Base-by-base conservation (phyloP, 2,797 vertebrate species). In the Nothura maculosa region DNA sequence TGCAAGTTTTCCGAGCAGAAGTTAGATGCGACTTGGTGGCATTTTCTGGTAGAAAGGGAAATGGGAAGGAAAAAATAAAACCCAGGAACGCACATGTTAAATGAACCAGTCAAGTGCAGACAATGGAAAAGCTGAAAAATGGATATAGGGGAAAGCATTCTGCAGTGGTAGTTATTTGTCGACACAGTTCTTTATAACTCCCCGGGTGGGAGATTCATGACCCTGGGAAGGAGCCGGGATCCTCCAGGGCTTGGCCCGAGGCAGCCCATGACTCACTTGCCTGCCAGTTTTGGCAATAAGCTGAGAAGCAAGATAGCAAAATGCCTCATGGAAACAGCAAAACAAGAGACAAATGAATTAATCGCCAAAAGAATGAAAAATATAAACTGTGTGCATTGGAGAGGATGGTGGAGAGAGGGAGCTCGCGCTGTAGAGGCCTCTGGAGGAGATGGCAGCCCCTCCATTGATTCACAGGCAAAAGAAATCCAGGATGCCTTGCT, bases 41-140 rank as follows among this genome's bases (percentile, higher is more conserved):
- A 81, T 89, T 96, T 96, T 83, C 76, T 93, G 66, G 38, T 78
- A 40, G 69, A 78, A 92, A 89, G 79, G 68, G 81, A 79, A 88
- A 81, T 5, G 24, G 25, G 72, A 81, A 86, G 24, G 6, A 1
- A 58, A 64, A 76, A 80, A 67, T 50, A 9, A 1, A 9, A 20
- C 18, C 58, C 62, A 42, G 68, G 55, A 83, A 94, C 2, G 28
- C 82, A 89, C 76, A 79, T 84, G 92, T 81, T 92, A 94, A 96
- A 96, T 96, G 94, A 95, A 89, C 90, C 91, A 93, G 89, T 96
- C 95, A 96, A 94, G 85, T 87, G 87, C 87, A 91, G 94, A 95
- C 94, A 94, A 94, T 89, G 89, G 87, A 78, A 90, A 94, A 92
- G 87, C 43, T 93, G 93, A 96, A 91, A 95, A 95, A 94, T 89